Base-by-base conservation (phyloP, 1,140 invertebrate species). In the Apis laboriosa region DNA sequence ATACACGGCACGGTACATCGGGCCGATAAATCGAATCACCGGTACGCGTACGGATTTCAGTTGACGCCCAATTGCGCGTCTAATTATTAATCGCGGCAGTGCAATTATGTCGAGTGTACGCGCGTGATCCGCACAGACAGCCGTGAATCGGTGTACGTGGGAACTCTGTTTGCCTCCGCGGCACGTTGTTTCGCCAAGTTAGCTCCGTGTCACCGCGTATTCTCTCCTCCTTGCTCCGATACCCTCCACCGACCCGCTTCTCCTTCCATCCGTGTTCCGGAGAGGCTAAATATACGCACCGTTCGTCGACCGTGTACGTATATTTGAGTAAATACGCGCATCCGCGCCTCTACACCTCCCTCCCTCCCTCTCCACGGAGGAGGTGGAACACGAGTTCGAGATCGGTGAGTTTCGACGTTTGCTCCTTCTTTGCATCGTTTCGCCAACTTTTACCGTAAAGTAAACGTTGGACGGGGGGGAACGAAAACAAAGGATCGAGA, bases 71-170 rank as follows among this genome's bases (percentile, higher is more conserved):
- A 91, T 92, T 89, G 90, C 89, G 88, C 90, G 91, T 92, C 92
- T 93, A 94, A 94, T 94, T 92, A 93, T 93, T 92, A 93, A 93
- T 93, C 90, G 91, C 80, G 90, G 86, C 88, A 90, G 90, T 88
- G 90, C 90, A 93, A 92, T 93, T 93, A 92, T 92, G 89, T 87
- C 80, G 83, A 77, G 79, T 82, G 85, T 89, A 89, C 90, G 88
- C 88, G 85, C 86, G 88, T 86, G 83, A 83, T 71, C 66, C 75
- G 60, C 67, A 15, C 43, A 67, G 28, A 17, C 80, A 63, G 58
- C 24, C 53, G 60, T 12, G 64, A 63, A 58, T 34, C 1, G 28
- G 53, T 56, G 63, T 67, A 68, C 63, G 76, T 34, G 73, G 21
- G 80, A 67, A 66, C 79, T 88, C 82, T 92, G 90, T 92, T 93